phyloP scores from a whole-genome alignment of 2,888 invertebrate genomes.

The Diogma glabrata region DNA sequence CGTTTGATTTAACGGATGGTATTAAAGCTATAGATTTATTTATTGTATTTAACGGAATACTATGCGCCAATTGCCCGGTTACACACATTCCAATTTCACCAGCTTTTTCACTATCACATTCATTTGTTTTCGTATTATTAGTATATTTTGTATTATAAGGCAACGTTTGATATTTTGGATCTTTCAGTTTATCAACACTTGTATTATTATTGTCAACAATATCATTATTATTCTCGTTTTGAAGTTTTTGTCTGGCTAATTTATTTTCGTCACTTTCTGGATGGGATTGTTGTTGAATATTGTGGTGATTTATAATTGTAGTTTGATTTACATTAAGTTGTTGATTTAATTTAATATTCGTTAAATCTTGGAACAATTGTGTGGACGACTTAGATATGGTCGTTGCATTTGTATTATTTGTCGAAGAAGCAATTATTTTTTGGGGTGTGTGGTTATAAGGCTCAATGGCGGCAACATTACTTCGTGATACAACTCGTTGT shows the following conservation, averaged over 20 bases:
- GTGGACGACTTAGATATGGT: constrained; percentile 18
- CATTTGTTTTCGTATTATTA: constrained; percentile 27
- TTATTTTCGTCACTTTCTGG: constrained; percentile 44
- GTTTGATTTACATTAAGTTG: constrained; percentile 33
- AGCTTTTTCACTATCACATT: constrained; percentile 24
- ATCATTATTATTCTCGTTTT: constrained; percentile 8
- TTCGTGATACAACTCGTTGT: constrained; percentile 40
- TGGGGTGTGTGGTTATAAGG: constrained; percentile 78
- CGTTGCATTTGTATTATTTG: constrained; percentile 1
- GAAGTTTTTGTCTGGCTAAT: constrained; percentile 29
- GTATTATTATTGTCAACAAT: constrained; percentile 31
- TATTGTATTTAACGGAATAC: constrained; percentile 39
- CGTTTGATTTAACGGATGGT: constrained; percentile 28
- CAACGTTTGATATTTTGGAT: constrained; percentile 84
- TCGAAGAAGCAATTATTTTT: constrained; percentile 19
- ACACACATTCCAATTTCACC: constrained; percentile 28
- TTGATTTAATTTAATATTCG: constrained; percentile 29
- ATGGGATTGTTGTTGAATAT: constrained; percentile 41
- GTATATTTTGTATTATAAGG: constrained; percentile 82
- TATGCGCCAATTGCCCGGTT: constrained; percentile 41
- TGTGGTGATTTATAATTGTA: constrained; percentile 35
- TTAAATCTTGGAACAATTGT: constrained; percentile 35
- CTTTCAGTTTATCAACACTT: constrained; percentile 69
- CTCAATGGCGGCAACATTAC: constrained; percentile 78
- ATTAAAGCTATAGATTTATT: constrained; percentile 33